A percentile compares a stretch with the other conserved stretches of the same genome.
phyloP scores from a whole-genome alignment of 2,797 vertebrate species.

The Artibeus jamaicensis region DNA sequence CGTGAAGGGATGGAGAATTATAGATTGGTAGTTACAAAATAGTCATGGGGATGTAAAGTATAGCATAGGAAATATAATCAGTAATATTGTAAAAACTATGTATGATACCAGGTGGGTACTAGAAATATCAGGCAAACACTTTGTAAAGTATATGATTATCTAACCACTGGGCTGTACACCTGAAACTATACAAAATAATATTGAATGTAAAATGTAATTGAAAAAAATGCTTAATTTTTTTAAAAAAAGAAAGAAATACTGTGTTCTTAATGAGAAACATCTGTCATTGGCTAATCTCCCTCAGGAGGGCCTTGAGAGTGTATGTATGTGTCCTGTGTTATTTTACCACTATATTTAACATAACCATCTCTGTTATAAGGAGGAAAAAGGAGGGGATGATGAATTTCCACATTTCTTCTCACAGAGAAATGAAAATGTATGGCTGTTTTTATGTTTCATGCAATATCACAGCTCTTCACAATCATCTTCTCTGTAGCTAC shows the following conservation, averaged over 20 bases:
- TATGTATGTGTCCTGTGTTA: not conserved
- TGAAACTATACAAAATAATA: no score
- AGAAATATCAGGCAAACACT: no score
- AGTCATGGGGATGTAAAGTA: no score
- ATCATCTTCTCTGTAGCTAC: not conserved
- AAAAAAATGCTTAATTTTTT: no score
- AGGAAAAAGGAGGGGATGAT: not conserved
- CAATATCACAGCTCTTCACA: not conserved
- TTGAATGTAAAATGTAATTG: not conserved
- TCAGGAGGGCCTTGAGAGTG: not conserved
- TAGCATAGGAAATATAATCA: no score
- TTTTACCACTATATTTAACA: not conserved
- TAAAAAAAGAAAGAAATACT: not conserved
- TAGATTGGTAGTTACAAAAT: no score
- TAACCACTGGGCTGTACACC: no score
- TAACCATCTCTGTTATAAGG: not conserved
- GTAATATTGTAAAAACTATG: no score
- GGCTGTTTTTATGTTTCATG: not conserved
- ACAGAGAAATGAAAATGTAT: not conserved
- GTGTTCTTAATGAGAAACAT: not conserved
- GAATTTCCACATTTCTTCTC: not conserved
- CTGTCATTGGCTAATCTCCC: not conserved
- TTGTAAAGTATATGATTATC: no score
- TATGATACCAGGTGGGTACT: no score
- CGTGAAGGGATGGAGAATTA: no score